Conservation (phyloP, 2,113 vertebrate species). For the Emydura subglobosa region DNA sequence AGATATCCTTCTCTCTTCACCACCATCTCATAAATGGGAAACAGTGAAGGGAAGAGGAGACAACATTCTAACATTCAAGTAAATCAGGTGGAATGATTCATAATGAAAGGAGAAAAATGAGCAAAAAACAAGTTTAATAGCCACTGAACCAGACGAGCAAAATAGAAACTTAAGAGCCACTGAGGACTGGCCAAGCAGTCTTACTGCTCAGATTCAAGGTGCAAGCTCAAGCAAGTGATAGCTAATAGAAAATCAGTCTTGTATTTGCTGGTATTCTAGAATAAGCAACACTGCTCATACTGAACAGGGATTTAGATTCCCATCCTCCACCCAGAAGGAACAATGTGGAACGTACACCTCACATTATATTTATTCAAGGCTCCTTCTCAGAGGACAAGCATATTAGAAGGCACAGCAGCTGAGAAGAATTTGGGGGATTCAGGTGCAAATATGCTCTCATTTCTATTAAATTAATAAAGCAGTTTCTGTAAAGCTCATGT, state of each 20-base stretch:
- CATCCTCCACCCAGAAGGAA: not conserved
- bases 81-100: not conserved
- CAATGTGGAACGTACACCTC: not conserved
- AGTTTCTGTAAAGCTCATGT: rapidly evolving
- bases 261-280: not conserved
- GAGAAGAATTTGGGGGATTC: not conserved
- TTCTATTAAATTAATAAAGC: not conserved
- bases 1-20: rapidly evolving
- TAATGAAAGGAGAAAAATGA: rapidly evolving
- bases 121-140: not conserved
- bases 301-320: not conserved
- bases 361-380: not conserved
- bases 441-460: not conserved
- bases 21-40: not conserved
- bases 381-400: not conserved
- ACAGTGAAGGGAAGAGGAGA: not conserved
- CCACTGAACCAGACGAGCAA: not conserved
- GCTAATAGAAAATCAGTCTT: not conserved
- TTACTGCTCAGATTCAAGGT: not conserved
- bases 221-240: not conserved
- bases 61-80: not conserved
- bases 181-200: not conserved
- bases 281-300: not conserved
- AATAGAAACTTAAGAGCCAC: not conserved
- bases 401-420: not conserved